Percentiles rank a stretch among this genome's conserved stretches.
Conservation (phyloP, 2,888 invertebrate species). For the Lydus trimaculatus region DNA sequence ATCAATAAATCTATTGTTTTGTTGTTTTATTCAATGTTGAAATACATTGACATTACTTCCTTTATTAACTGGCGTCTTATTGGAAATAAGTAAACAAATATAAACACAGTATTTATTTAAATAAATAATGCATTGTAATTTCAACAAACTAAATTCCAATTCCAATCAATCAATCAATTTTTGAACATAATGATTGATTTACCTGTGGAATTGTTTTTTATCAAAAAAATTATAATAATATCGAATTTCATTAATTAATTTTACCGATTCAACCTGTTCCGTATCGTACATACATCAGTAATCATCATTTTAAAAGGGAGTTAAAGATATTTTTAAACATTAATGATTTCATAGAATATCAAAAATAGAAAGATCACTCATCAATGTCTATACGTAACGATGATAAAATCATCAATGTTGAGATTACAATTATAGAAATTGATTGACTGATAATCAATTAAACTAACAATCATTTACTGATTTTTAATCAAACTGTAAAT, state of each 20-base stretch:
- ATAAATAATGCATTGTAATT: not conserved
- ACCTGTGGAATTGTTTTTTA: not conserved
- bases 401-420: not conserved
- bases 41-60: not conserved
- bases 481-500: no score
- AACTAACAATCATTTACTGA: no score
- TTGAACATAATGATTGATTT: not conserved
- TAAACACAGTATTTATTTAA: not conserved
- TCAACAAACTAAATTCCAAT: not conserved
- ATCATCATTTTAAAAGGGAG: not conserved
- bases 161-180: not conserved
- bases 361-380: not conserved
- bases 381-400: not conserved
- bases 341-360: not conserved
- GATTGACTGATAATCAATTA: no score
- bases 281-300: not conserved
- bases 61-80: not conserved
- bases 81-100: not conserved
- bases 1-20: conserved; percentile 5
- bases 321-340: not conserved
- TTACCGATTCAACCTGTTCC: not conserved
- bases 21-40: not conserved
- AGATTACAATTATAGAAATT: no score
- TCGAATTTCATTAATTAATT: no score
- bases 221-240: no score